Conservation (phyloP, 23 tunicate species). For the Oikopleura dioica region DNA sequence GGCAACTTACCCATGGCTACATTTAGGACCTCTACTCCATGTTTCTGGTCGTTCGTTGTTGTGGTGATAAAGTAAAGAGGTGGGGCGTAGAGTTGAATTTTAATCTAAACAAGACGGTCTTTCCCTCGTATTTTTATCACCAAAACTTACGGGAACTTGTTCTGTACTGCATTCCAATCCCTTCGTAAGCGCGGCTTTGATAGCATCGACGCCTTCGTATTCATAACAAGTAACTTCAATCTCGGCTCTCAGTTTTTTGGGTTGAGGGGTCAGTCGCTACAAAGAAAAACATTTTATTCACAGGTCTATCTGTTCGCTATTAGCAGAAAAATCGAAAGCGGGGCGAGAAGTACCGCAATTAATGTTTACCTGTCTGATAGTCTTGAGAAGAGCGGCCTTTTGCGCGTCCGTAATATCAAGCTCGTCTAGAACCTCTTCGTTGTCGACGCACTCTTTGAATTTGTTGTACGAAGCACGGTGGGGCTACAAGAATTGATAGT, state of each 20-base stretch:
- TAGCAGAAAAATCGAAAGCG: too few relatives aligned
- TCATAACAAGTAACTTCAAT: slow-evolving; percentile 80
- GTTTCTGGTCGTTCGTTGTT: slow-evolving; percentile 39
- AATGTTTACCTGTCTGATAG: slow-evolving; percentile 23
- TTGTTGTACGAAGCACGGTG: slow-evolving; percentile 56
- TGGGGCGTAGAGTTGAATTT: slow-evolving; percentile 87
- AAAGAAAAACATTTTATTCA: neutral
- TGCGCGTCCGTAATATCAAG: slow-evolving; percentile 30
- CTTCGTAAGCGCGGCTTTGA: slow-evolving; percentile 45
- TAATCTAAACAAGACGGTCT: neutral
- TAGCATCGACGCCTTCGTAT: slow-evolving; percentile 95
- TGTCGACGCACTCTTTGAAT: slow-evolving; percentile 63
- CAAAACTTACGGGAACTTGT: slow-evolving; percentile 32
- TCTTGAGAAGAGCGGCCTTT: slow-evolving; percentile 29
- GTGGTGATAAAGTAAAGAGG: slow-evolving; percentile 77
- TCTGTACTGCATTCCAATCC: slow-evolving; percentile 81
- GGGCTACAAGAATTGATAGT: neutral
- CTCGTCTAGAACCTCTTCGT: slow-evolving; percentile 46
- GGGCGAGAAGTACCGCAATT: too few relatives aligned
- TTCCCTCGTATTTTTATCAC: neutral
- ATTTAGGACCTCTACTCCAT: slow-evolving; percentile 37
- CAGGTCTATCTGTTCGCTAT: too few relatives aligned
- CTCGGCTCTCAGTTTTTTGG: slow-evolving; percentile 81
- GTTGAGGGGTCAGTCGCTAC: slow-evolving; percentile 67
- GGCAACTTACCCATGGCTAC: slow-evolving; percentile 23